These are phyloP conservation scores for Gonatopus flavifemur DNA, from an alignment of 1,140 invertebrate genomes.

Conservation along the genomic window DNA sequence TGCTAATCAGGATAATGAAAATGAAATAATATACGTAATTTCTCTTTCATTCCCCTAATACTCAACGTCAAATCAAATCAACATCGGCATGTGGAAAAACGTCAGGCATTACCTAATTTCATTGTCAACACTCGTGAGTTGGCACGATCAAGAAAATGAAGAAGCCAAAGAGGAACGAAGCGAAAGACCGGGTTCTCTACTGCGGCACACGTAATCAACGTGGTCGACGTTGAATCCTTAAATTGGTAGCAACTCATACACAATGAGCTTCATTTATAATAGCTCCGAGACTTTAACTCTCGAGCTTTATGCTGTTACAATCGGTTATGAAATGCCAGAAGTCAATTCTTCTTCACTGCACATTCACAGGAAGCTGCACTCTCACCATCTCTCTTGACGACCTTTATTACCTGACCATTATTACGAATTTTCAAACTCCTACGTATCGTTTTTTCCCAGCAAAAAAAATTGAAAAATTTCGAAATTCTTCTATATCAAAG, in stretches of 20 bases:
- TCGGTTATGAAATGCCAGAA: conserved; percentile 40
- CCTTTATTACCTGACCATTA: not conserved
- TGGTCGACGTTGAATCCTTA: conserved; percentile 45
- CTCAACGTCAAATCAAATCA: no score
- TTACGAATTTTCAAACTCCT: no score
- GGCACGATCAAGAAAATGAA: conserved; percentile 3
- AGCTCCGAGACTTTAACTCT: conserved; percentile 43
- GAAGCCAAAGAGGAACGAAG: conserved; percentile 12
- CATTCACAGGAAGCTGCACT: conserved; percentile 2
- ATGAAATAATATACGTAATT: no score
- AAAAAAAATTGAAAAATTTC: no score
- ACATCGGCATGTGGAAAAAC: no score
- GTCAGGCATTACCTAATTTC: no score
- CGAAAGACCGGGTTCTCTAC: conserved; percentile 19
- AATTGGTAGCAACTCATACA: conserved; percentile 56
- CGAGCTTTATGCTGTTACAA: conserved; percentile 30
- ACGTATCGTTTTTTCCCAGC: no score
- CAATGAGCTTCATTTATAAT: conserved; percentile 56
- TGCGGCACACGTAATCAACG: conserved; percentile 27
- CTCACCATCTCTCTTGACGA: not conserved
- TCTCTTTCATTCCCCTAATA: no score
- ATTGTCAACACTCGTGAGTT: no score
- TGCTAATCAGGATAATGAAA: no score
- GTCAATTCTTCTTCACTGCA: conserved; percentile 20
- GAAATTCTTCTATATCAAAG: no score